Evolutionary conservation across 2,888 invertebrate genomes (phyloP).

Genomic region (Leptinotarsa tumamoca): DNA sequence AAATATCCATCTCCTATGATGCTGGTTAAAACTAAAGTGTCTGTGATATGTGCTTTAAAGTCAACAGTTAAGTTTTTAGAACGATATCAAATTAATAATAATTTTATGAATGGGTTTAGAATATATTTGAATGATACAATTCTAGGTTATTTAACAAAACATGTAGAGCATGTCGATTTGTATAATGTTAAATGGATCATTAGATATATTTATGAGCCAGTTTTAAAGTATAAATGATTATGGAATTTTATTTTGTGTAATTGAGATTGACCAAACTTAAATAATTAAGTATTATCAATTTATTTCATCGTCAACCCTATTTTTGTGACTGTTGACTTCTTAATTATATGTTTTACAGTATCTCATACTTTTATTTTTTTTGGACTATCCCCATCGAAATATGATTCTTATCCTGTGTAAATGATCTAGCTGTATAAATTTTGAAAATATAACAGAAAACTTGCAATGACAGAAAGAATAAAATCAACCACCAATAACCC

Average conservation of each 20-base stretch:
- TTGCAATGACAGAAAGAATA: no score
- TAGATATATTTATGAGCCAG: conserved; percentile 50
- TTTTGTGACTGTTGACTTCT: conserved; percentile 24
- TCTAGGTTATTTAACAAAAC: conserved; percentile 50
- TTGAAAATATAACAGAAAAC: no score
- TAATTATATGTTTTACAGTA: conserved; percentile 21
- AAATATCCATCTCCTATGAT: conserved; percentile 55
- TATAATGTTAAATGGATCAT: conserved; percentile 54
- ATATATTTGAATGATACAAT: conserved; percentile 51
- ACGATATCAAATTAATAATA: conserved; percentile 45
- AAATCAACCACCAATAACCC: no score
- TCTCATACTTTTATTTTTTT: neutral
- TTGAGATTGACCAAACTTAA: conserved; percentile 25
- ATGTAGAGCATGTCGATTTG: conserved; percentile 51
- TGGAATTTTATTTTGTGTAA: conserved; percentile 17
- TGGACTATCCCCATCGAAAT: no score
- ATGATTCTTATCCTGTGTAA: neutral
- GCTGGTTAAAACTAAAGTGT: conserved; percentile 53
- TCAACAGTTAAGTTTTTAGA: conserved; percentile 54
- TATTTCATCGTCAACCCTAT: conserved; percentile 19
- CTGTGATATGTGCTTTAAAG: conserved; percentile 57
- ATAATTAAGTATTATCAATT: conserved; percentile 21
- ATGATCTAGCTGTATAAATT: neutral
- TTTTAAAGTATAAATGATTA: conserved; percentile 39
- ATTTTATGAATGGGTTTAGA: conserved; percentile 50